Conservation (phyloP, 2,113 vertebrate species). For the Ranitomeya imitator region DNA sequence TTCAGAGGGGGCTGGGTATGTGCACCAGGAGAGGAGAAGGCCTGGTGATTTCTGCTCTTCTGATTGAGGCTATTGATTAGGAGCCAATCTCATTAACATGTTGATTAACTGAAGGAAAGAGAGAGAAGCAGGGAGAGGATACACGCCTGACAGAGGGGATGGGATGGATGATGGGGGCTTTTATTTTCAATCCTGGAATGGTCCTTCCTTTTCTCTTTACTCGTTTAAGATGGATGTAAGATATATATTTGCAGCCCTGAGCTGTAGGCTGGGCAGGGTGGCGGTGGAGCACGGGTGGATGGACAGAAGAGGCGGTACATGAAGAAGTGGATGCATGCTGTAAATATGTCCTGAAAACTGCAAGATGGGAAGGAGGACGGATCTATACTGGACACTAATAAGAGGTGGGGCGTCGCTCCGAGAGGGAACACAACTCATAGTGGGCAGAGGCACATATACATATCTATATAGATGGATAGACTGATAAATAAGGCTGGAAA, state of each 20-base stretch:
- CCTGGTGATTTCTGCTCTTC: constrained; percentile 42
- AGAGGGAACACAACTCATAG: neutral
- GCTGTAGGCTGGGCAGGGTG: neutral
- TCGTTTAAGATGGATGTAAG: neutral
- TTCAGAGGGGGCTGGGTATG: neutral
- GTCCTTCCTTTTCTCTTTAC: neutral
- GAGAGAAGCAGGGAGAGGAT: neutral
- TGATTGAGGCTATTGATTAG: constrained; percentile 22
- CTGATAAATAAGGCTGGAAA: too few relatives aligned
- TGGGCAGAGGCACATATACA: too few relatives aligned
- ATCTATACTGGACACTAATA: constrained; percentile 24
- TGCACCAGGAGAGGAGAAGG: constrained; percentile 39
- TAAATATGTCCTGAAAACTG: neutral
- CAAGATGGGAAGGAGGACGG: constrained; percentile 28
- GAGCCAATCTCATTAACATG: constrained; percentile 26
- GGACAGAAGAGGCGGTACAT: constrained; percentile 17
- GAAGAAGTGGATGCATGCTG: neutral
- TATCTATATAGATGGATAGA: too few relatives aligned
- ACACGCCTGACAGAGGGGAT: neutral
- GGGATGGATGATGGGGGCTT: neutral
- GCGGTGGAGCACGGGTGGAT: neutral
- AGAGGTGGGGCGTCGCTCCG: constrained; percentile 30
- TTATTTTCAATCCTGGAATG: constrained; percentile 17
- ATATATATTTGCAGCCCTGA: neutral
- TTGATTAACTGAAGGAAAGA: constrained; percentile 32